A percentile compares a stretch with the other conserved stretches of the same genome.
Evolutionary conservation across 2,113 vertebrate species (phyloP).

Genomic region (Platysteira castanea): DNA sequence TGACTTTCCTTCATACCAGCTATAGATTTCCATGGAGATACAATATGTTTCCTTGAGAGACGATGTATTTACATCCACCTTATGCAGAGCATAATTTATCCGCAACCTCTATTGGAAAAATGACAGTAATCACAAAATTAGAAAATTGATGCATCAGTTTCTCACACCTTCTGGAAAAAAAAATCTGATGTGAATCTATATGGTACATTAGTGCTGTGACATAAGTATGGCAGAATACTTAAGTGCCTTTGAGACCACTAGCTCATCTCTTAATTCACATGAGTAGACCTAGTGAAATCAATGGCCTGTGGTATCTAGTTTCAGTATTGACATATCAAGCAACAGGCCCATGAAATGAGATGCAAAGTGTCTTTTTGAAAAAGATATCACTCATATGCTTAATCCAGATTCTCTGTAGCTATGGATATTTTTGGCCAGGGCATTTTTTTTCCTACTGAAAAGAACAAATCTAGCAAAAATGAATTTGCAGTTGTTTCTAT

Average conservation of each 20-base stretch:
- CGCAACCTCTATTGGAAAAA: background rate
- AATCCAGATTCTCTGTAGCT: background rate
- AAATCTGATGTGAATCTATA: background rate
- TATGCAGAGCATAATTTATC: background rate
- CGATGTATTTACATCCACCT: background rate
- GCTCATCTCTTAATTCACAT: conserved; percentile 41
- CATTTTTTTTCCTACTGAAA: background rate
- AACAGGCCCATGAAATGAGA: background rate
- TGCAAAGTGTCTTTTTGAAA: conserved; percentile 6
- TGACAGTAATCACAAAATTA: background rate
- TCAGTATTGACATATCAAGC: background rate
- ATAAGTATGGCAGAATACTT: background rate
- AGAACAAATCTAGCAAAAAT: conserved; percentile 17
- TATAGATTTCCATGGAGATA: background rate
- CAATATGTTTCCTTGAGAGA: background rate
- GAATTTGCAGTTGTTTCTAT: conserved; percentile 23
- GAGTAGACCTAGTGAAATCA: conserved; percentile 43
- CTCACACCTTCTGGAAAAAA: background rate
- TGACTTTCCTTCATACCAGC: background rate
- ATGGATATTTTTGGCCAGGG: conserved; percentile 3
- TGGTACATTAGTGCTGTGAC: conserved; percentile 24
- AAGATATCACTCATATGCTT: background rate
- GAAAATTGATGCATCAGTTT: background rate
- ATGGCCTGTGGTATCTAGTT: conserved; percentile 36
- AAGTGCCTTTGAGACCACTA: conserved; percentile 46